These are phyloP conservation scores for Murina feae DNA, from an alignment of 2,113 vertebrate genomes.

Conservation along the genomic window DNA sequence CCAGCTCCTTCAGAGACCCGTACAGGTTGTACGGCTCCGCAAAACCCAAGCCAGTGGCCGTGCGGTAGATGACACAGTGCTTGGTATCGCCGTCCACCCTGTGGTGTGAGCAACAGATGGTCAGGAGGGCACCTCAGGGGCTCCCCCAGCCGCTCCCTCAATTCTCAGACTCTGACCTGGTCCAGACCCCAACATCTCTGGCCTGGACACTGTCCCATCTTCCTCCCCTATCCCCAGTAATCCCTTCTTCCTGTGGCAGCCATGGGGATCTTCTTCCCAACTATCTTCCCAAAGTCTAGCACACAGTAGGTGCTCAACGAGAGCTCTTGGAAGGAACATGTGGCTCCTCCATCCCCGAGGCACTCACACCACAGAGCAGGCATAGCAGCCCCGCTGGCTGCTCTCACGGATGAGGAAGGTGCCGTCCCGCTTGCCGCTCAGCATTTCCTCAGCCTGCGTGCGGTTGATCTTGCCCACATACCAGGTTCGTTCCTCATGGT, in stretches of 20 bases:
- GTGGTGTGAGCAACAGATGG: accelerated
- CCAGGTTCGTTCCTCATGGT: conserved; percentile 86
- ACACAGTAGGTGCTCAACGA: neutral
- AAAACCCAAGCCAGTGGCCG: conserved; percentile 89
- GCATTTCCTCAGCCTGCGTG: conserved; percentile 85
- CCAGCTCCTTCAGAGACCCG: conserved; percentile 91
- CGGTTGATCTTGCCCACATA: conserved; percentile 89
- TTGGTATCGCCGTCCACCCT: conserved; percentile 90
- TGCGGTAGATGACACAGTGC: conserved; percentile 95
- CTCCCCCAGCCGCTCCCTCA: neutral
- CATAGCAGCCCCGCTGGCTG: conserved; percentile 86
- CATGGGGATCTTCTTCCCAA: neutral
- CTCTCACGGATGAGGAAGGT: conserved; percentile 89
- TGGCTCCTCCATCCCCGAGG: neutral
- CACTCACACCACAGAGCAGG: conserved; percentile 88
- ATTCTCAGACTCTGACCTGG: neutral
- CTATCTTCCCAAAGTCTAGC: neutral
- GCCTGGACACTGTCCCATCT: neutral
- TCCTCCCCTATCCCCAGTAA: neutral
- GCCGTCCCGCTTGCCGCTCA: conserved; percentile 80
- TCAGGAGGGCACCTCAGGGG: neutral
- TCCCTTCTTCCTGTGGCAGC: neutral
- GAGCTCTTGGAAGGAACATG: neutral
- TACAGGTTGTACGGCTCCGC: conserved; percentile 95
- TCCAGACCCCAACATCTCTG: neutral